Percentiles rank a stretch among this genome's conserved stretches.
These are phyloP conservation scores for Caenorhabditis afra DNA, from an alignment of 2,888 invertebrate species.

Conservation along the genomic window DNA sequence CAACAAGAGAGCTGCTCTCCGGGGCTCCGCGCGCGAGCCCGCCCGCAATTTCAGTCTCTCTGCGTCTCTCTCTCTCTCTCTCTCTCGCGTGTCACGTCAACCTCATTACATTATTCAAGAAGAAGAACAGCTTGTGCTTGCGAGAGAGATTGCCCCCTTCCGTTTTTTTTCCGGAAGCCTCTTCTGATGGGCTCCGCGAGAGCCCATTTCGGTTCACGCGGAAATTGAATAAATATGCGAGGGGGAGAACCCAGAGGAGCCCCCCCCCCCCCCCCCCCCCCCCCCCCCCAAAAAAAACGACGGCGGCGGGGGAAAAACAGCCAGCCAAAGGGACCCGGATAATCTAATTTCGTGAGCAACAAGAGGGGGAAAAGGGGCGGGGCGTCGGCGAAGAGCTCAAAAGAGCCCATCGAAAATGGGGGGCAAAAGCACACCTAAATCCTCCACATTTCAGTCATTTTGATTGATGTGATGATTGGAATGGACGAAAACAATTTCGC, in stretches of 20 bases:
- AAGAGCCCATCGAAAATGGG: too few species aligned
- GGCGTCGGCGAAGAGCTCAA: too few species aligned
- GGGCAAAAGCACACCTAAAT: background rate
- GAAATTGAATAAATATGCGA: constrained; percentile 22
- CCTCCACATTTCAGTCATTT: background rate
- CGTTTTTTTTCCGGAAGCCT: background rate
- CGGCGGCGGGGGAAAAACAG: background rate
- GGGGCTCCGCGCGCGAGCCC: too few species aligned
- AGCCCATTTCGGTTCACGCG: background rate
- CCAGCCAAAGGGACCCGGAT: too few species aligned
- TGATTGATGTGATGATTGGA: constrained; percentile 16
- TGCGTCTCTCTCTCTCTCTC: background rate
- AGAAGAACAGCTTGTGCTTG: background rate
- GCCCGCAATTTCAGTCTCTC: constrained; percentile 8
- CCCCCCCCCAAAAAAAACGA: background rate
- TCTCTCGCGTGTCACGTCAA: constrained; percentile 38
- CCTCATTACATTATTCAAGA: constrained; percentile 58
- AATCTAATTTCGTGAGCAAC: too few species aligned
- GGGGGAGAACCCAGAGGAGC: constrained; percentile 13
- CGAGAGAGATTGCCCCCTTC: background rate
- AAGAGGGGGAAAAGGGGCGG: background rate
- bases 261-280: too few species aligned
- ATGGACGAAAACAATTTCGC: constrained; percentile 6
- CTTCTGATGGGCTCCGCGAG: too few species aligned
- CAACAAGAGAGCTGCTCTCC: too few species aligned